Conservation (phyloP, 2,113 vertebrate species). For the Abramis brama region DNA sequence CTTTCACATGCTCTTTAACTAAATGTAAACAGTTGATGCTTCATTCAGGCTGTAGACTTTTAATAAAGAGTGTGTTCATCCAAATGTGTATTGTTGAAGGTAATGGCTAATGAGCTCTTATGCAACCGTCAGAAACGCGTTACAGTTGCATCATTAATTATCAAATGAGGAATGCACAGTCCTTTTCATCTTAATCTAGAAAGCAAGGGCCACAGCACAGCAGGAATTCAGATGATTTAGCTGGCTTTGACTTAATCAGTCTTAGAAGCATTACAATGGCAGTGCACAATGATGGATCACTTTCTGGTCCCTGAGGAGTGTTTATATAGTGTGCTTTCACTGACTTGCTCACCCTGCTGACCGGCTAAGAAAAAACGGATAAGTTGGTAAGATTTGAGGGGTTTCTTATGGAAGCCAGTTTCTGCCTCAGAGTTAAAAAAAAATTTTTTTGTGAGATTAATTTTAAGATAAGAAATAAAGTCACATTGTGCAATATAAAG, state of each 20-base stretch:
- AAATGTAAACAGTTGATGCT: slow-evolving; percentile 6
- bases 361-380: slow-evolving; percentile 45
- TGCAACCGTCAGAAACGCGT: slow-evolving; percentile 47
- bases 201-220: slow-evolving; percentile 70
- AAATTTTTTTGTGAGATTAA: not conserved
- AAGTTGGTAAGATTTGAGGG: slow-evolving; percentile 27
- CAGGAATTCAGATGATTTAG: slow-evolving; percentile 71
- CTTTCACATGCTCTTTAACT: slow-evolving; percentile 29
- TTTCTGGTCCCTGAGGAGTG: slow-evolving; percentile 60
- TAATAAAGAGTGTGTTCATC: slow-evolving; percentile 9
- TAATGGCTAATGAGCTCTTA: slow-evolving; percentile 30
- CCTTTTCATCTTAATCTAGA: slow-evolving; percentile 73
- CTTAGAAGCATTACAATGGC: slow-evolving; percentile 60
- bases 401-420: slow-evolving; percentile 13
- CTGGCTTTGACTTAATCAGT: slow-evolving; percentile 60
- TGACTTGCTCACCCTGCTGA: slow-evolving; percentile 49
- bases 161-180: slow-evolving; percentile 77
- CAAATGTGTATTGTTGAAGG: slow-evolving; percentile 16
- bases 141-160: slow-evolving; percentile 75
- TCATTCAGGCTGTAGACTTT: not conserved
- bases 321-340: slow-evolving; percentile 62
- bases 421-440: not conserved
- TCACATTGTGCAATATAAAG: not conserved
- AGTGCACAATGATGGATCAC: slow-evolving; percentile 63
- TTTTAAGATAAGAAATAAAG: not conserved